Evolutionary conservation across 1,140 invertebrate species (phyloP).

Genomic region (Drosophila mayri): DNA sequence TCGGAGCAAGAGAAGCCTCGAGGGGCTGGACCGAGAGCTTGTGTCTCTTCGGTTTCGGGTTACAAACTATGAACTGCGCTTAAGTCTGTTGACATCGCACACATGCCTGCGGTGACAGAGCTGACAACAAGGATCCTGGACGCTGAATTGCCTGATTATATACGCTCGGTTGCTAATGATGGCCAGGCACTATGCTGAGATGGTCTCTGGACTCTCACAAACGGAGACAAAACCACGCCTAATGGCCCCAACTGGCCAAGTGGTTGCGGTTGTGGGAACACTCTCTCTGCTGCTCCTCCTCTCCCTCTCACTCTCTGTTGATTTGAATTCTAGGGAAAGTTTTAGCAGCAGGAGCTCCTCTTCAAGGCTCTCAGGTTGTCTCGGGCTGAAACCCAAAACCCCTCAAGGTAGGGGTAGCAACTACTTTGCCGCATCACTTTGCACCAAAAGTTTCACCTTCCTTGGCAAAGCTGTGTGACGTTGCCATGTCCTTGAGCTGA

Average conservation of each 20-base stretch:
- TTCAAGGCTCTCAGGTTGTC: slow-evolving; percentile 23
- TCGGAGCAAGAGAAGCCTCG: neutral
- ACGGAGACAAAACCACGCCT: slow-evolving; percentile 30
- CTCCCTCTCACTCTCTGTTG: too few species aligned
- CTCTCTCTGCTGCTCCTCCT: too few species aligned
- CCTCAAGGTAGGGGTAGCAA: neutral
- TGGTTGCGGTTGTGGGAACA: slow-evolving; percentile 29
- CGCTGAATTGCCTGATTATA: slow-evolving; percentile 51
- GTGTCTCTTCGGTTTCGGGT: slow-evolving; percentile 32
- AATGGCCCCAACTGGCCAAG: slow-evolving; percentile 42
- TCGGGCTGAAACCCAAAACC: slow-evolving; percentile 10
- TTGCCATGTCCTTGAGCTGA: slow-evolving; percentile 9
- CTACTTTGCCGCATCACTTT: slow-evolving; percentile 36
- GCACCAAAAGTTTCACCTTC: slow-evolving; percentile 34
- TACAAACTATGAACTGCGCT: slow-evolving; percentile 46
- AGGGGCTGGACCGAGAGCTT: too few species aligned
- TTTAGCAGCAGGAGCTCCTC: neutral
- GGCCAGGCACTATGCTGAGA: slow-evolving; percentile 2
- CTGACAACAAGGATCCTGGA: slow-evolving; percentile 7
- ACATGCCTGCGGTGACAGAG: slow-evolving; percentile 35
- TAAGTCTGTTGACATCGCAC: slow-evolving; percentile 61
- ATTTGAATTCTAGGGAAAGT: neutral
- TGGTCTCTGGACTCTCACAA: neutral
- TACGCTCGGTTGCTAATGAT: slow-evolving; percentile 48
- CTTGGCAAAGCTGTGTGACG: slow-evolving; percentile 2